Conservation (phyloP, 2,113 vertebrate species). For the Mus spicilegus region DNA sequence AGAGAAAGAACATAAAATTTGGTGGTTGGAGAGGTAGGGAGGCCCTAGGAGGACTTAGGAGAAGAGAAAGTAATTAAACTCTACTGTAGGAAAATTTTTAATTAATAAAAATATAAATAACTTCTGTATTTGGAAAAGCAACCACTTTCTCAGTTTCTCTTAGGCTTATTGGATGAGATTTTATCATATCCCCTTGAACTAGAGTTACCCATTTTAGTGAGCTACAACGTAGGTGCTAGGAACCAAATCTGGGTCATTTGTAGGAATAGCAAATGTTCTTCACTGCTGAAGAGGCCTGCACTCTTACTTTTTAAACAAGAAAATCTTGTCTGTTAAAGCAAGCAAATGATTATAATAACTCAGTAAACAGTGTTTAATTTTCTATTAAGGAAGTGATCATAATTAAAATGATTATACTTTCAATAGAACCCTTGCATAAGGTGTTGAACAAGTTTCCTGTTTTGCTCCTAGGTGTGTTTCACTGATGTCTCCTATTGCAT, state of each 20-base stretch:
- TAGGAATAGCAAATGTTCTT: neutral
- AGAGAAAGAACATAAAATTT: neutral
- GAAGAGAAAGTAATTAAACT: neutral
- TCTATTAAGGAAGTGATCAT: conserved; percentile 51
- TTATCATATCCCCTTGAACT: neutral
- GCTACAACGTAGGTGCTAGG: neutral
- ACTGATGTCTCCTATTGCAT: conserved; percentile 25
- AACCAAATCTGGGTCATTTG: neutral
- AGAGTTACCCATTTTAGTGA: neutral
- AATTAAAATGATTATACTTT: conserved; percentile 62
- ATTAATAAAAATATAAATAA: neutral
- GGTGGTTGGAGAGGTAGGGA: neutral
- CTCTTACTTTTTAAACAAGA: neutral
- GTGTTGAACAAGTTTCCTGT: conserved; percentile 55
- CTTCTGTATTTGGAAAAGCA: neutral
- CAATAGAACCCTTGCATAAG: conserved; percentile 53
- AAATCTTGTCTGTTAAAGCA: conserved; percentile 16
- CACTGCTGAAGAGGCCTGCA: too few relatives aligned
- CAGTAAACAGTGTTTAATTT: conserved; percentile 59
- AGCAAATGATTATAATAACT: conserved; percentile 20
- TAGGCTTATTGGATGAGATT: neutral
- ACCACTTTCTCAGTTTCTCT: neutral
- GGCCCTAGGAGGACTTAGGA: neutral
- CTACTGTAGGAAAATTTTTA: neutral
- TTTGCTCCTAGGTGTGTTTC: conserved; percentile 25